Evolutionary conservation across 2,888 invertebrate genomes (phyloP), one percentile per base, ranked within the genome.

Genomic region (Camponotus fellah): DNA sequence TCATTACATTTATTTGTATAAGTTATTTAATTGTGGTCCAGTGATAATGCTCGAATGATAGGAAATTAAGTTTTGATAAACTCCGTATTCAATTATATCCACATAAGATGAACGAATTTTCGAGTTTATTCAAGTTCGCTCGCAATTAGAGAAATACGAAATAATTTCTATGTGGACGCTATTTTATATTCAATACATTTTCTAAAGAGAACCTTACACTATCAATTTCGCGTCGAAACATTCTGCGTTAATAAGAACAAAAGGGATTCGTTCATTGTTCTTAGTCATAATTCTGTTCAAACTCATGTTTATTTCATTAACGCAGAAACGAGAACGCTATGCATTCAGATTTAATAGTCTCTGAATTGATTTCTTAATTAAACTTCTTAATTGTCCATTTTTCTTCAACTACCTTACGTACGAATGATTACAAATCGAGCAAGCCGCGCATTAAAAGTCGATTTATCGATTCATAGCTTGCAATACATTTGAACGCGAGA

Each of bases 351-450:
- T 34, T 65, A 53, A 76, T 26, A 14, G 12, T 17, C 17, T 76
- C 17, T 65, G 26, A 76, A 65, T 65, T 26, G 49, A 53, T 49
- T 65, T 76, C 26, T 76, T 65, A 62, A 74, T 74, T 60, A 5
- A 21, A 56, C 62, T 58, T 58, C 21, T 26, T 58, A 62, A 32
- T 17, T 65, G 10, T 53, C 12, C 21, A 49, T 21, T 26, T 17
- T 21, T 53, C 26, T 49, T 14, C 40, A 12, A 40, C 17, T 37
- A 12, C 6, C 26, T 65, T 2, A 3, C 12, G 17, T 40, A 3
- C 10, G 2, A 65, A 14, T 37, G 6, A 65, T 64, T 21, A 3
- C 14, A 46, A 37, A 76, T 49, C 46, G 32, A 49, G 12, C 12
- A 26, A 3, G 21, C 17, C 17, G 37, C 1, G 8, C 8, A 17